Base-by-base conservation (phyloP, 2,888 invertebrate genomes). In the Nymphalis polychloros region DNA sequence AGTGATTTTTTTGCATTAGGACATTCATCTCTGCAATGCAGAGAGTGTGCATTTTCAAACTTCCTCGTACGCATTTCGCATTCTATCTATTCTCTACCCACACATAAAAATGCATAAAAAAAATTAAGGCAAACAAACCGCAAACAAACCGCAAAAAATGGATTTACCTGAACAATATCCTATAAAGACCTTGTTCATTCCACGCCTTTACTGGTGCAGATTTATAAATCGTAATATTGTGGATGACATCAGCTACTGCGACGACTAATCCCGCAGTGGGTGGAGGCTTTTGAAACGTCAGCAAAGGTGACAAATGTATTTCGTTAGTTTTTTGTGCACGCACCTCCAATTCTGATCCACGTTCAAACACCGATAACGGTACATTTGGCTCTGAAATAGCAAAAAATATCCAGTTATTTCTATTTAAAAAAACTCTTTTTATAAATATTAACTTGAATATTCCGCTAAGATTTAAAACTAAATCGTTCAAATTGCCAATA, bases 111-210 rank as follows among this genome's bases (percentile, higher is more conserved):
- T 13, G 1, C 13, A 41, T 13, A 41, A 13, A 41, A 2, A 2
- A 13, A 3, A n/a, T n/a, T n/a, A 41, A 13, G 41, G 13, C 4
- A 41, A 41, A 41, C 6, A 17, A 17, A 31, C 17, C 19, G 13
- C 4, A 41, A 41, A 41, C 6, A 17, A 17, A 31, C 17, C 19
- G 10, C 57, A 57, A 13, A n/a, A 19, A 62, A 4, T 19, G 17
- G 31, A 64, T 60, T 65, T 77, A 92, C 92, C 87, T 89, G 74
- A 92, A 92, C 69, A 92, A 71, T 49, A 92, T 78, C 53, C 92
- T 78, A 76, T 84, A 91, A 1, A 92, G 70, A 41, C 91, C 92
- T 57, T 78, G 79, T 59, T 89, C 89, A 69, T 90, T 91, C 90
- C 92, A 92, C 23, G 72, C 75, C 64, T 83, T 83, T 7, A 90